Conservation (phyloP, 2,113 vertebrate genomes). For the Bombycilla garrulus region DNA sequence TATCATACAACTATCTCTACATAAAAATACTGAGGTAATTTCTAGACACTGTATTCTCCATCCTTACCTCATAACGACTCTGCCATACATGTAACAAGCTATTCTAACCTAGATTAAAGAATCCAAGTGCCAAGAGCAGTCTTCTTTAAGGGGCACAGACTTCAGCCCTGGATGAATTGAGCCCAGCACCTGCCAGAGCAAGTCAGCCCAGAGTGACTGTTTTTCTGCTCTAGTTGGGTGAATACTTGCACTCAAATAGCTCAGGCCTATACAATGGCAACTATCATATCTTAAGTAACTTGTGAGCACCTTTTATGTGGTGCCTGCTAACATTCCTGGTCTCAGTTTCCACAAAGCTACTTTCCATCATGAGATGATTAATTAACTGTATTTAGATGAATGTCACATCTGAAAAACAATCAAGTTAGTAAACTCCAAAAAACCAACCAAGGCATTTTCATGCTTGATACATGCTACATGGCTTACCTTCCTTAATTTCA, state of each 20-base stretch:
- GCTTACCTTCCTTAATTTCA: not conserved
- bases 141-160: not conserved
- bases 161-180: not conserved
- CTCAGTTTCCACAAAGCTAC: not conserved
- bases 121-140: not conserved
- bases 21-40: not conserved
- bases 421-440: not conserved
- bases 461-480: not conserved
- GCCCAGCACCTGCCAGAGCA: not conserved
- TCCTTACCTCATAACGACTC: not conserved
- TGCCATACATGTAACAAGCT: not conserved
- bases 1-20: not conserved
- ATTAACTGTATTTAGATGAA: not conserved
- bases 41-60: not conserved
- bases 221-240: not conserved
- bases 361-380: not conserved
- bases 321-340: not conserved
- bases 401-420: not conserved
- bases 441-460: not conserved
- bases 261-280: not conserved
- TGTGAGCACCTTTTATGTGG: not conserved
- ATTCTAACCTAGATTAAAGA: not conserved
- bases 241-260: not conserved
- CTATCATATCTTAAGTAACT: not conserved
- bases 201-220: not conserved